Percentiles rank a stretch among this genome's conserved stretches.
These are phyloP conservation scores for Trisateles emortualis DNA, from an alignment of 2,888 invertebrate species.

Conservation along the genomic window DNA sequence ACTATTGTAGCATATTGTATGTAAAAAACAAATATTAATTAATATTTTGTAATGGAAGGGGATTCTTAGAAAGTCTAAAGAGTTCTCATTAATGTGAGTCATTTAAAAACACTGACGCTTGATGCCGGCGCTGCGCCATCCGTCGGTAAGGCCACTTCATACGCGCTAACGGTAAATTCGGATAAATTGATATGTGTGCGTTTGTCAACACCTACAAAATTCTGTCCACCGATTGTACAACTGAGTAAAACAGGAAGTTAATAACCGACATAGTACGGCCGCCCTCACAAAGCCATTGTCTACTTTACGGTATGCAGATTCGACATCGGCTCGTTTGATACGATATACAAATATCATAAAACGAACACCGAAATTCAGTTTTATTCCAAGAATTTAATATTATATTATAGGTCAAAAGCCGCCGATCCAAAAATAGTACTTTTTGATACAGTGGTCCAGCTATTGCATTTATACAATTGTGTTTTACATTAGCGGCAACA, in stretches of 20 bases:
- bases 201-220: constrained; percentile 25
- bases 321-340: constrained; percentile 32
- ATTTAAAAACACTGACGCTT: constrained; percentile 26
- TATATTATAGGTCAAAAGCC: no score
- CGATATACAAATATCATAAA: constrained; percentile 12
- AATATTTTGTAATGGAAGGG: not conserved
- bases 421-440: no score
- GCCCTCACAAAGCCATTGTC: constrained; percentile 45
- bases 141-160: constrained; percentile 17
- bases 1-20: constrained; percentile 1
- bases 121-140: constrained; percentile 16
- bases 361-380: not conserved
- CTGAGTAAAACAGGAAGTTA: constrained; percentile 53
- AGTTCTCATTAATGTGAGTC: constrained; percentile 34
- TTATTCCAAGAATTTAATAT: no score
- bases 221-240: constrained; percentile 31
- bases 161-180: constrained; percentile 42
- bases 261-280: constrained; percentile 47
- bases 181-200: constrained; percentile 38
- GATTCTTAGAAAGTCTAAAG: constrained; percentile 35
- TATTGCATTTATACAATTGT: no score
- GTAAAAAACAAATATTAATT: not conserved
- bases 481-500: no score
- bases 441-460: no score
- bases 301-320: constrained; percentile 20